Conservation (phyloP, 2,113 vertebrate genomes). For the Aviceda subcristata region DNA sequence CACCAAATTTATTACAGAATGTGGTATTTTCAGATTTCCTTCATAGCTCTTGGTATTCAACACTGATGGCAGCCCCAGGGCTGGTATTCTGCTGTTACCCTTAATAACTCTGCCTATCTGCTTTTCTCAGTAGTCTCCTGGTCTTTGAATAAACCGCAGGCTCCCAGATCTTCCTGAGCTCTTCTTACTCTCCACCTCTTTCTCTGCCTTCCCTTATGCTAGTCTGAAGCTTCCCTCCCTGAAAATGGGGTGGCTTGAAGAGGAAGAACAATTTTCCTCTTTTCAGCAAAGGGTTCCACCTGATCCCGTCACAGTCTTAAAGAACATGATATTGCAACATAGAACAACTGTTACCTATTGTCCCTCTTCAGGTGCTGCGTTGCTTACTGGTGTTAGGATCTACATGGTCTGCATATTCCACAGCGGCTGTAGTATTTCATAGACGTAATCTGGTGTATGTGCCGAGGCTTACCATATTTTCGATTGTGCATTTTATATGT, state of each 20-base stretch:
- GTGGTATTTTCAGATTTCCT: neutral
- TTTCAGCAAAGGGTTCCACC: neutral
- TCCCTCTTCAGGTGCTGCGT: neutral
- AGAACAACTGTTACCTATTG: neutral
- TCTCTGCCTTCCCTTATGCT: neutral
- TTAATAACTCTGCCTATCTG: neutral
- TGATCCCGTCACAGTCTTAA: neutral
- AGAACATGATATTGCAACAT: neutral
- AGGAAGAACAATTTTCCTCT: neutral
- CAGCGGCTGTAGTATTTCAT: neutral
- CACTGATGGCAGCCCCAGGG: neutral
- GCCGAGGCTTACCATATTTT: neutral
- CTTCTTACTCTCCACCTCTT: neutral
- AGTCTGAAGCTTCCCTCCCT: neutral
- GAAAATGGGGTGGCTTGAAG: neutral
- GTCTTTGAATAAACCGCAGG: neutral
- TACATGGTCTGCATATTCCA: neutral
- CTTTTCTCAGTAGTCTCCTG: neutral
- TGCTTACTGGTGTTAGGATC: neutral
- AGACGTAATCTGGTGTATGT: neutral
- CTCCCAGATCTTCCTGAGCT: neutral
- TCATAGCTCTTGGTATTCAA: neutral
- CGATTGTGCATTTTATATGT: neutral
- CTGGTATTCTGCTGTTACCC: neutral
- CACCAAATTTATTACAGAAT: neutral